These are phyloP conservation scores for Quadriops clusia DNA, from an alignment of 2,888 invertebrate genomes.

Conservation along the genomic window DNA sequence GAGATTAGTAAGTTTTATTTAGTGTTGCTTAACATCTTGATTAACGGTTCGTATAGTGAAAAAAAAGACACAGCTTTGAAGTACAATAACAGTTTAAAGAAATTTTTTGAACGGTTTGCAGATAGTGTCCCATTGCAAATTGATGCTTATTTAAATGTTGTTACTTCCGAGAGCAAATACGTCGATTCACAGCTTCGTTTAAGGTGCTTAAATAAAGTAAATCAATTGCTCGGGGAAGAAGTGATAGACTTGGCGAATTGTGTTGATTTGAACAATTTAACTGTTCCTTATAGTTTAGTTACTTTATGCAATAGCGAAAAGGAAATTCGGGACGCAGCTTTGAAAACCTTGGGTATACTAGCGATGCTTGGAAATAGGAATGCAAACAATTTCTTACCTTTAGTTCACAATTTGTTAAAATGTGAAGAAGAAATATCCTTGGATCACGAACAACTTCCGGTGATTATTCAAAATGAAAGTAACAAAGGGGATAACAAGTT, in stretches of 20 bases:
- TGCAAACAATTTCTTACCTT: constrained; percentile 35
- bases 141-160: constrained; percentile 46
- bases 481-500: constrained; percentile 19
- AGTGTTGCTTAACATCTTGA: constrained; percentile 39
- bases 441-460: constrained; percentile 54
- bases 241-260: constrained; percentile 27
- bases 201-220: constrained; percentile 33
- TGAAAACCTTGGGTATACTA: constrained; percentile 41
- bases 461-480: constrained; percentile 42
- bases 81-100: constrained; percentile 30
- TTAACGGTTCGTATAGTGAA: constrained; percentile 39
- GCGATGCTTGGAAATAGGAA: constrained; percentile 23
- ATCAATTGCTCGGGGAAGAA: constrained; percentile 15
- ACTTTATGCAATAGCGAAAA: constrained; percentile 45
- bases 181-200: constrained; percentile 39
- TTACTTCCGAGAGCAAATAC: constrained; percentile 24
- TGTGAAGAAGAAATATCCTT: constrained; percentile 49
- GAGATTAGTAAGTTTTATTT: constrained; percentile 35
- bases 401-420: constrained; percentile 39
- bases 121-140: constrained; percentile 38
- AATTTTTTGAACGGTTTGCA: constrained; percentile 39
- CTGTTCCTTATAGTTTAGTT: constrained; percentile 43
- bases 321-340: constrained; percentile 43
- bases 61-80: constrained; percentile 22
- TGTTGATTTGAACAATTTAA: constrained; percentile 32